Evolutionary conservation across 2,888 invertebrate species (phyloP).

Genomic region (Parasteatoda lunata): DNA sequence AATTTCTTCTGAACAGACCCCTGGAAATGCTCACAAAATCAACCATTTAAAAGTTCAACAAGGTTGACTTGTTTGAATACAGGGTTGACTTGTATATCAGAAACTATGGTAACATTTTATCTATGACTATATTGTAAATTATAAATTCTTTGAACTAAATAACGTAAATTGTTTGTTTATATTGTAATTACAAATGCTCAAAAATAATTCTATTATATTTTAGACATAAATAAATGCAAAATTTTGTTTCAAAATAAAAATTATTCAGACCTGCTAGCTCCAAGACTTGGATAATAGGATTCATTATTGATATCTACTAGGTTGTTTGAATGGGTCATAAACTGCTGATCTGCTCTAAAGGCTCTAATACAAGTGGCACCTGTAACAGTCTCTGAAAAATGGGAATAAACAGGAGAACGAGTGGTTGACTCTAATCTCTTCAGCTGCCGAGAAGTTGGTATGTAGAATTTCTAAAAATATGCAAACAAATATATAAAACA

Average conservation of each 20-base stretch:
- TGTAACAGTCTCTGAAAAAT: conserved; percentile 77
- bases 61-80: too few relatives aligned
- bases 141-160: too few relatives aligned
- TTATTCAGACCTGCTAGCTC: conserved; percentile 67
- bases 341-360: conserved; percentile 71
- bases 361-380: conserved; percentile 75
- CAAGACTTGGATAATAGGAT: conserved; percentile 71
- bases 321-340: conserved; percentile 76
- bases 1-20: too few relatives aligned
- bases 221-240: too few relatives aligned
- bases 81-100: too few relatives aligned
- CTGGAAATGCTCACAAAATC: too few relatives aligned
- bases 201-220: not conserved
- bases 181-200: not conserved
- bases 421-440: conserved; percentile 78
- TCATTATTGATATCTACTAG: conserved; percentile 76
- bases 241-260: not conserved
- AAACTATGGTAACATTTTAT: too few relatives aligned
- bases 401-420: conserved; percentile 78
- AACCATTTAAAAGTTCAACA: too few relatives aligned
- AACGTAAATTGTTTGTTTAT: not conserved
- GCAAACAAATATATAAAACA: too few relatives aligned
- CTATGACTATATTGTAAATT: too few relatives aligned
- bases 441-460: conserved; percentile 78
- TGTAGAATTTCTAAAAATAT: conserved; percentile 76